Evolutionary conservation across 2,113 vertebrate genomes (phyloP).

Genomic region (Perccottus glenii): DNA sequence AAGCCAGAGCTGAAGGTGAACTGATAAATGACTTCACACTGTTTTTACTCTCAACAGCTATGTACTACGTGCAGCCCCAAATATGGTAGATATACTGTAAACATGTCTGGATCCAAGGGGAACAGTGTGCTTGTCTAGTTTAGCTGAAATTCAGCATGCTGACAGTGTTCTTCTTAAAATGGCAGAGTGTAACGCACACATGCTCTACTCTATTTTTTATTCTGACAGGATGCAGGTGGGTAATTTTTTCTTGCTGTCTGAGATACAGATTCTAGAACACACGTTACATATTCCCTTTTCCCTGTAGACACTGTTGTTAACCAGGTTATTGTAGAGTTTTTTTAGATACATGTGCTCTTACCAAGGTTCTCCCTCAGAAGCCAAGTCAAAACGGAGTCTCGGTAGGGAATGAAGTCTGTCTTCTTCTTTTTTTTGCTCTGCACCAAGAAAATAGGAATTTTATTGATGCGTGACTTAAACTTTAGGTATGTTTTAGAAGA

Average conservation of each 20-base stretch:
- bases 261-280: not conserved
- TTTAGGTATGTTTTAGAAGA: not conserved
- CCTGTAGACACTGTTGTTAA: not conserved
- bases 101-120: not conserved
- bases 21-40: not conserved
- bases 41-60: not conserved
- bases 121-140: conserved; percentile 35
- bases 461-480: not conserved
- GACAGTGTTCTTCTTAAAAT: conserved; percentile 55
- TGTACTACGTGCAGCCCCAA: not conserved
- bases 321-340: conserved; percentile 8
- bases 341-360: conserved; percentile 65
- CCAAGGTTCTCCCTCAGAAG: conserved; percentile 97
- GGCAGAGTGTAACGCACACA: conserved; percentile 34
- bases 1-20: conserved; percentile 2
- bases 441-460: conserved; percentile 51
- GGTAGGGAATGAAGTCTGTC: conserved; percentile 95
- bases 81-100: conserved; percentile 16
- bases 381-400: conserved; percentile 98
- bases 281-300: conserved; percentile 13
- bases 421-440: conserved; percentile 99
- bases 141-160: conserved; percentile 57
- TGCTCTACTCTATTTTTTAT: conserved; percentile 19
- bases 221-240: conserved; percentile 21
- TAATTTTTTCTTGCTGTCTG: conserved; percentile 6